Percentiles rank a stretch among this genome's conserved stretches.
Conservation (phyloP, 1,140 invertebrate species). For the Solenopsis fugax region DNA sequence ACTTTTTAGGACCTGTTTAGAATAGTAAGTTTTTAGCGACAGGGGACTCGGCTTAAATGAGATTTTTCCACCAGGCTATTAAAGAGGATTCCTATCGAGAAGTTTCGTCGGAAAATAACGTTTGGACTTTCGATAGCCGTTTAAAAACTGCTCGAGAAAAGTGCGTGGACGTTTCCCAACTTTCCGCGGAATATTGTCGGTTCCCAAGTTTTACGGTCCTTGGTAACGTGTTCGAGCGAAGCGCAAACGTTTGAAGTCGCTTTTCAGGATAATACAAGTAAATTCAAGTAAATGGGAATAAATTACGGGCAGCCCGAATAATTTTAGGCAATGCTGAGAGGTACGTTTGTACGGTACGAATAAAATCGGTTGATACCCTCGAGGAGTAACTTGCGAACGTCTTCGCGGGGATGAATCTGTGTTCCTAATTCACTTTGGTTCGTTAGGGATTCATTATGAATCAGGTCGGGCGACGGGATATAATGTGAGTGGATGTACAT, state of each 20-base stretch:
- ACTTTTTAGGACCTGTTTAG: neutral
- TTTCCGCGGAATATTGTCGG: constrained; percentile 23
- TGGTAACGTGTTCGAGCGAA: neutral
- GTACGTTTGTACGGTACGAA: neutral
- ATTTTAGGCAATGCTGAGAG: neutral
- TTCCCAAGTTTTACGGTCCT: neutral
- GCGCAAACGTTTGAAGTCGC: constrained; percentile 11
- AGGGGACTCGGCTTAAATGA: neutral
- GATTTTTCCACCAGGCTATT: constrained; percentile 12
- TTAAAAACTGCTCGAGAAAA: constrained; percentile 27
- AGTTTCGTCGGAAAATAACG: constrained; percentile 3
- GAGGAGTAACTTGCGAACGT: neutral
- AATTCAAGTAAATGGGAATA: neutral
- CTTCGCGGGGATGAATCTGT: constrained; percentile 18
- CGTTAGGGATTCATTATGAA: constrained; percentile 51
- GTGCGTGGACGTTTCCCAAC: constrained; percentile 6
- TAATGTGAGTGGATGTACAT: constrained; percentile 28
- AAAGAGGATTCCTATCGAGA: constrained; percentile 26
- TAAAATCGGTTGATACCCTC: neutral
- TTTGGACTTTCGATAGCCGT: constrained; percentile 30
- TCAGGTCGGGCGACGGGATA: neutral
- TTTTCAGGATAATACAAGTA: constrained; percentile 11
- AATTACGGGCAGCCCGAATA: neutral
- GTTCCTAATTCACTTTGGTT: constrained; percentile 24
- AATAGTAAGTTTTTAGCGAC: constrained; percentile 22